Base-by-base conservation (phyloP, 1,140 invertebrate genomes). In the Drosophila oshimai region DNA sequence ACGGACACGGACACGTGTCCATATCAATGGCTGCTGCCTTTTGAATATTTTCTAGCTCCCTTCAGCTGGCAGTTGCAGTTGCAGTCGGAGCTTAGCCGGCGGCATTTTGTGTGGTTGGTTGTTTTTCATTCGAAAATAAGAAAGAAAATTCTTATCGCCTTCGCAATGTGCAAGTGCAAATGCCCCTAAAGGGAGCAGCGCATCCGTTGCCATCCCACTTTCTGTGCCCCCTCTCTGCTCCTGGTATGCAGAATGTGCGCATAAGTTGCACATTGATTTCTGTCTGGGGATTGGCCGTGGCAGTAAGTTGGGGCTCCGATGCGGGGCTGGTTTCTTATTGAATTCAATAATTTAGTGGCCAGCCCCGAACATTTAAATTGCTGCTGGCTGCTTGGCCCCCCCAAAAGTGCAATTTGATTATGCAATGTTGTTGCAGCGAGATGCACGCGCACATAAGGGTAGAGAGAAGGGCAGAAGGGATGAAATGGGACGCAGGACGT, bases 241-340 rank as follows among this genome's bases (percentile, higher is more conserved):
- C 61, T 26, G 58, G 62, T 26, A 41, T 70, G 51, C 54, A 67
- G 64, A 65, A 87, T 76, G 73, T 87, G 68, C 81, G 69, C 81
- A 87, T 87, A 87, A 88, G 73, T 87, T 87, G 73, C 76, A 81
- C 81, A 87, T 87, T 87, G 81, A 87, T 87, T 87, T 81, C 81
- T 81, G 77, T 81, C 69, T 77, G 81, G 74, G 81, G 77, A 86
- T 83, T 79, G 74, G 58, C 39, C 61, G 60, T 68, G 73, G 74
- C 57, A 42, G 55, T 61, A 42, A 72, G 53, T 44, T 53, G 37
- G 57, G 29, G 70, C 57, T 55, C 51, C 47, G 26, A 20, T 39
- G 41, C 22, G 29, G 53, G 29, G 61, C 34, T 50, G 57, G 41
- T 60, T 61, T 86, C 76, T 83, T 87, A 87, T 87, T 87, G 81